Evolutionary conservation across 2,888 invertebrate species (phyloP).

Genomic region (Netelia fuscicornis): DNA sequence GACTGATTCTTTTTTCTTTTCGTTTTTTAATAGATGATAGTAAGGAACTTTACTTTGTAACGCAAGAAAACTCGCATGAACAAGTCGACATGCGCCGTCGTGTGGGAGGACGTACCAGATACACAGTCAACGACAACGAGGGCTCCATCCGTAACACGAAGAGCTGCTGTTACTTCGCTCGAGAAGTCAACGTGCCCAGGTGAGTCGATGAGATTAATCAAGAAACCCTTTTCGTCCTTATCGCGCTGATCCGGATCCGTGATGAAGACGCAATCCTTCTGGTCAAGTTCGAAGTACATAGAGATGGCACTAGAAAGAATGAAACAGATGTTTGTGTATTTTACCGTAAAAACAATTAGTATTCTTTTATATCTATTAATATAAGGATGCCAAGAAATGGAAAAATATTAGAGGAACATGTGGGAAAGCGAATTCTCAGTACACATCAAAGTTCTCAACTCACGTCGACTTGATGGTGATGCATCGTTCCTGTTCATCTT

Average conservation of each 20-base stretch:
- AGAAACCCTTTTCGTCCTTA: constrained; percentile 96
- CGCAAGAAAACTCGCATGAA: constrained; percentile 63
- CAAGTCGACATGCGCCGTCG: constrained; percentile 67
- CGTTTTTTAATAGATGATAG: constrained; percentile 23
- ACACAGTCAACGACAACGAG: constrained; percentile 99
- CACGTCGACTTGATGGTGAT: constrained; percentile 99
- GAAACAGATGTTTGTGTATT: constrained; percentile 47
- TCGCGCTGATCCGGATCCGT: constrained; percentile 96
- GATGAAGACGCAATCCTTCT: constrained; percentile 97
- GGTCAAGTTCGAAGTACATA: constrained; percentile 98
- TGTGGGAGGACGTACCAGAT: constrained; percentile 90
- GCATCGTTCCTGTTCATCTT: constrained; percentile 99
- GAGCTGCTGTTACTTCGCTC: constrained; percentile 99
- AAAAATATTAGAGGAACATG: no score
- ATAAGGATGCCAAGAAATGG: no score
- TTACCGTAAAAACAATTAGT: constrained; percentile 52
- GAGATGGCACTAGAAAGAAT: constrained; percentile 94
- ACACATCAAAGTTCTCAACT: constrained; percentile 84
- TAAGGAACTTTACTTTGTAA: constrained; percentile 65
- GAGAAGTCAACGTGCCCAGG: constrained; percentile 99
- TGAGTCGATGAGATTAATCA: constrained; percentile 99
- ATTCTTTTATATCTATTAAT: background rate
- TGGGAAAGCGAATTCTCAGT: background rate
- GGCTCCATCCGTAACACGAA: constrained; percentile 99
- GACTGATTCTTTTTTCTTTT: constrained; percentile 4